Evolutionary conservation across 2,113 vertebrate genomes (phyloP).

Genomic region (Caranx ignobilis): DNA sequence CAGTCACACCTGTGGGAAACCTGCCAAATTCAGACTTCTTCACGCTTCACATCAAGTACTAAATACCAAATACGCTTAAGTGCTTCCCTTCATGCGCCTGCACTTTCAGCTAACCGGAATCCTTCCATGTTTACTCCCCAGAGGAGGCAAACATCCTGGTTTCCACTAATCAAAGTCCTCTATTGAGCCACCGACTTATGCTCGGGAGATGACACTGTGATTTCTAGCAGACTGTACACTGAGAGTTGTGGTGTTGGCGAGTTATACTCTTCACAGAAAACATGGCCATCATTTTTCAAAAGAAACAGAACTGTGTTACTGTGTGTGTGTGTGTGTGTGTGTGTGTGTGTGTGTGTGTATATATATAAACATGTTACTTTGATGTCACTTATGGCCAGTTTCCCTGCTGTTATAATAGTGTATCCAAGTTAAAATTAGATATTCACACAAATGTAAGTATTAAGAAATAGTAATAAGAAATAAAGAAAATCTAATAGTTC

Average conservation of each 20-base stretch:
- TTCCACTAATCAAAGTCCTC: not conserved
- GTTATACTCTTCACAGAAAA: not conserved
- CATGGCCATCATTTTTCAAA: not conserved
- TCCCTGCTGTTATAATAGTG: not conserved
- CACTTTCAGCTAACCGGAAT: not conserved
- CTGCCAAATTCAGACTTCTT: not conserved
- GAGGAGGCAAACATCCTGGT: not conserved
- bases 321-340: too few species aligned
- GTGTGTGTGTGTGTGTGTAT: too few species aligned
- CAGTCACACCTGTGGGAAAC: not conserved
- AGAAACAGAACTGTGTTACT: too few species aligned
- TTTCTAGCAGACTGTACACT: not conserved
- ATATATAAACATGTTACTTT: too few species aligned
- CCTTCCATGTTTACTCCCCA: not conserved
- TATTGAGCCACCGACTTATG: conserved; percentile 12
- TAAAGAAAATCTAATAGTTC: too few species aligned
- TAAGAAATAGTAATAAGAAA: too few species aligned
- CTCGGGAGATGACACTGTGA: conserved; percentile 4
- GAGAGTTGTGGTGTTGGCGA: not conserved
- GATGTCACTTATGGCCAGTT: too few species aligned
- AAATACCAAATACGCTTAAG: not conserved
- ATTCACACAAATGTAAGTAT: too few species aligned
- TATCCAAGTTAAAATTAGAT: too few species aligned
- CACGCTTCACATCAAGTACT: not conserved
- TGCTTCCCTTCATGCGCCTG: not conserved